phyloP scores from a whole-genome alignment of 1,140 invertebrate genomes.

The Calephelis virginiensis region DNA sequence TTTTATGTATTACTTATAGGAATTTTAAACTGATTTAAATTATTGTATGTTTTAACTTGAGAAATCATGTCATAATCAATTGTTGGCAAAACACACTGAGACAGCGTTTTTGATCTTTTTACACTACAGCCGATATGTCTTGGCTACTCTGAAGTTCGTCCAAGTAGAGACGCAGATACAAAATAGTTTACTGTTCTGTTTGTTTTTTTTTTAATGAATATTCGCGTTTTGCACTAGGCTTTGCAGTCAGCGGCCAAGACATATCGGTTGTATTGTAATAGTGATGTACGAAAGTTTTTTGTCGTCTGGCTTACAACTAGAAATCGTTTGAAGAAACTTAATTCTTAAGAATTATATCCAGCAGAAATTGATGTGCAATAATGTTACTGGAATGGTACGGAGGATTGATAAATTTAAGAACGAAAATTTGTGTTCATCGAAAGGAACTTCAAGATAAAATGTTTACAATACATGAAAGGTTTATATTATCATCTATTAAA shows the following conservation, averaged over 20 bases:
- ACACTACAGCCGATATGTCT: too few species aligned
- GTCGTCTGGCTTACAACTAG: neutral
- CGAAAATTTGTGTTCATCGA: slow-evolving; percentile 54
- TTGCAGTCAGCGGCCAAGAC: too few species aligned
- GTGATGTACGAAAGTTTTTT: neutral
- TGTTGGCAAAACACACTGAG: neutral
- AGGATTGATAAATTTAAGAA: slow-evolving; percentile 47
- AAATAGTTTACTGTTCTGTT: too few species aligned
- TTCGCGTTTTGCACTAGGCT: too few species aligned
- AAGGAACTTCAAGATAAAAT: slow-evolving; percentile 53
- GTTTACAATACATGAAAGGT: slow-evolving; percentile 50
- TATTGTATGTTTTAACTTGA: too few species aligned
- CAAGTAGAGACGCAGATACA: too few species aligned
- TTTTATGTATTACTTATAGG: too few species aligned
- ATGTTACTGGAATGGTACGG: slow-evolving; percentile 5
- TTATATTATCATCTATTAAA: neutral
- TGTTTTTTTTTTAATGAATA: too few species aligned
- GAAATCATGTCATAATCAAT: too few species aligned
- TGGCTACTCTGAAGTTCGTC: too few species aligned
- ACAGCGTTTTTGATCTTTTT: neutral
- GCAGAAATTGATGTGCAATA: slow-evolving; percentile 44
- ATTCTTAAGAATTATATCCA: neutral
- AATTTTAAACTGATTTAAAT: too few species aligned
- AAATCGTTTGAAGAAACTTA: neutral
- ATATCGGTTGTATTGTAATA: neutral